phyloP scores from a whole-genome alignment of 2,888 invertebrate species.

The Balanococcus diminutus region DNA sequence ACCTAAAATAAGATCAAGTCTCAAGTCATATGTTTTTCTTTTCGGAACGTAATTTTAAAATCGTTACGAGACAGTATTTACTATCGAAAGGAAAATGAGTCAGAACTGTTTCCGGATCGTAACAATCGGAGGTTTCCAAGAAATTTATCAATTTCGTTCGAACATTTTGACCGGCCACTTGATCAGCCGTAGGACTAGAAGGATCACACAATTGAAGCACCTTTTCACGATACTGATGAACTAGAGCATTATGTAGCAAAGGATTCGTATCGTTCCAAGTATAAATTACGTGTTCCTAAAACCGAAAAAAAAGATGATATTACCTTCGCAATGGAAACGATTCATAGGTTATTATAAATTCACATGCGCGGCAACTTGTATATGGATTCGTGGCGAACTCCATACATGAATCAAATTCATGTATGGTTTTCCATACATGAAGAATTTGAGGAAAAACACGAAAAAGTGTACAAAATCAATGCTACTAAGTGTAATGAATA shows the following conservation, averaged over 20 bases:
- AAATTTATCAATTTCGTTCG: slow-evolving; percentile 75
- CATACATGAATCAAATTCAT: too few species aligned
- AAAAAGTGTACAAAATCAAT: too few species aligned
- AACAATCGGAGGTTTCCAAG: slow-evolving; percentile 78
- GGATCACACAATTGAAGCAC: slow-evolving; percentile 62
- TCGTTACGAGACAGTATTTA: too few species aligned
- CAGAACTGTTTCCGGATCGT: slow-evolving; percentile 85
- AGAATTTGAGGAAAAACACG: too few species aligned
- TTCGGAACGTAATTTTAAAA: too few species aligned
- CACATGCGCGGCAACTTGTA: too few species aligned
- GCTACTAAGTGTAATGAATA: too few species aligned
- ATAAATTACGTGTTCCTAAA: slow-evolving; percentile 85
- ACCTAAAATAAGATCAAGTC: slow-evolving; percentile 61
- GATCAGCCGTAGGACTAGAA: slow-evolving; percentile 62
- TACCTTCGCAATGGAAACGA: not conserved
- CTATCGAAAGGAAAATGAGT: slow-evolving; percentile 83
- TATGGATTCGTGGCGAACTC: too few species aligned
- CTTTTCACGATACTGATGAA: slow-evolving; percentile 86
- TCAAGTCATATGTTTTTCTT: not conserved
- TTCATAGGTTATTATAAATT: not conserved
- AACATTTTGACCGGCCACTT: slow-evolving; percentile 65
- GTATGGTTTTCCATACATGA: too few species aligned
- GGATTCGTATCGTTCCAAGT: slow-evolving; percentile 86
- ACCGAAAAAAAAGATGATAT: slow-evolving; percentile 47
- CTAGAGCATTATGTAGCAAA: slow-evolving; percentile 86